These are phyloP conservation scores for Dynastes maya DNA, from an alignment of 2,888 invertebrate species.

Conservation along the genomic window DNA sequence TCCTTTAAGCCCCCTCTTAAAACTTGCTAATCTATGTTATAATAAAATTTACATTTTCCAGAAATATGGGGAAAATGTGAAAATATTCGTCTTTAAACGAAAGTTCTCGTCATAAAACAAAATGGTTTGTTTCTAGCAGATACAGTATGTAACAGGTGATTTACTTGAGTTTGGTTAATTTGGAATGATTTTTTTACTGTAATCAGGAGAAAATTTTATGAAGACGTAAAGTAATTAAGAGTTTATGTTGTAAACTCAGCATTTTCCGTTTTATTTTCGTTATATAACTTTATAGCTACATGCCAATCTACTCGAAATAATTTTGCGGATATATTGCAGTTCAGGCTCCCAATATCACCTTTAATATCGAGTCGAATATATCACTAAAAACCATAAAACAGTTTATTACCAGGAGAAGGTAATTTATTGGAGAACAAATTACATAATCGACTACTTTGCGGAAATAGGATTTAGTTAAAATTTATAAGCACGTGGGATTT, in stretches of 20 bases:
- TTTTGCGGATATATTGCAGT: not conserved
- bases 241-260: too few species aligned
- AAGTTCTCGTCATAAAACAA: conserved; percentile 3
- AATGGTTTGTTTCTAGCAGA: not conserved
- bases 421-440: conserved; percentile 11
- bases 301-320: not conserved
- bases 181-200: too few species aligned
- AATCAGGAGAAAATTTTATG: too few species aligned
- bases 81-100: not conserved
- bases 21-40: conserved; percentile 15
- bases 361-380: not conserved
- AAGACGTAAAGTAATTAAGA: too few species aligned
- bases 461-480: not conserved
- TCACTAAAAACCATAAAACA: conserved; percentile 1
- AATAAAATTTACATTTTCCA: conserved; percentile 25
- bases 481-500: not conserved
- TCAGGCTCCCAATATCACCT: not conserved
- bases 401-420: not conserved
- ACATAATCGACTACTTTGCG: conserved; percentile 3
- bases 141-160: too few species aligned
- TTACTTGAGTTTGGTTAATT: too few species aligned
- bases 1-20: conserved; percentile 26
- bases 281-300: too few species aligned
- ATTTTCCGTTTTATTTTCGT: too few species aligned
- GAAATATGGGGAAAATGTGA: conserved; percentile 15